phyloP scores from a whole-genome alignment of 2,888 invertebrate genomes.

The Linyphia triangularis region DNA sequence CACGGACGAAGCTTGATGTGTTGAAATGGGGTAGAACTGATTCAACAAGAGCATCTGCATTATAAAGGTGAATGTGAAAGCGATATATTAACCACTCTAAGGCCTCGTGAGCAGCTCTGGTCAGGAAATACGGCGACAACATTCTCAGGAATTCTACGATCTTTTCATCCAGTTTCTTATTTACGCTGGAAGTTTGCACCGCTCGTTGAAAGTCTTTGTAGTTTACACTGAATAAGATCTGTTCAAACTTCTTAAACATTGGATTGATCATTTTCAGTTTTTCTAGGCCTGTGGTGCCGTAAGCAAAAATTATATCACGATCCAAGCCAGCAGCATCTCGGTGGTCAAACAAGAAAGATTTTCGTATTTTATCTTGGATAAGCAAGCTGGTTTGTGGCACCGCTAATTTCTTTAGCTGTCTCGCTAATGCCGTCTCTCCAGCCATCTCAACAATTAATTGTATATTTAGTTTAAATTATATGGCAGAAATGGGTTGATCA shows the following conservation, averaged over 20 bases:
- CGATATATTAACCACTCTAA: slow-evolving; percentile 97
- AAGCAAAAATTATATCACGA: slow-evolving; percentile 90
- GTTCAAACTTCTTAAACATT: slow-evolving; percentile 86
- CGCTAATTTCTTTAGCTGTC: slow-evolving; percentile 87
- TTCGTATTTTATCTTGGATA: slow-evolving; percentile 85
- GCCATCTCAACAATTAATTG: slow-evolving; percentile 12
- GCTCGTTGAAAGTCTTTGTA: slow-evolving; percentile 90
- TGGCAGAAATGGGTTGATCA: neutral
- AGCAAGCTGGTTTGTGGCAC: slow-evolving; percentile 87
- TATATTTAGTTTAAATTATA: neutral
- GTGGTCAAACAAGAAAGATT: slow-evolving; percentile 92
- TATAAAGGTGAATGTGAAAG: slow-evolving; percentile 93
- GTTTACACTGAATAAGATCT: slow-evolving; percentile 87
- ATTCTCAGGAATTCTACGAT: slow-evolving; percentile 88
- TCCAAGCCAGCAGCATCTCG: slow-evolving; percentile 93
- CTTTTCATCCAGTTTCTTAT: slow-evolving; percentile 86
- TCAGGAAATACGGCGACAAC: slow-evolving; percentile 92
- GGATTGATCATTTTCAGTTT: slow-evolving; percentile 88
- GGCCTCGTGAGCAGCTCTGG: slow-evolving; percentile 91
- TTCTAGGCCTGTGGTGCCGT: slow-evolving; percentile 91
- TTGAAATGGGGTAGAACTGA: slow-evolving; percentile 95
- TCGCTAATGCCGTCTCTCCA: slow-evolving; percentile 85
- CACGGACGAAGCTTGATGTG: slow-evolving; percentile 90
- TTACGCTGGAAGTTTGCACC: slow-evolving; percentile 87
- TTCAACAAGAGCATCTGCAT: slow-evolving; percentile 88